phyloP scores from a whole-genome alignment of 1,140 invertebrate species.

The Leptinotarsa undecemlineata region DNA sequence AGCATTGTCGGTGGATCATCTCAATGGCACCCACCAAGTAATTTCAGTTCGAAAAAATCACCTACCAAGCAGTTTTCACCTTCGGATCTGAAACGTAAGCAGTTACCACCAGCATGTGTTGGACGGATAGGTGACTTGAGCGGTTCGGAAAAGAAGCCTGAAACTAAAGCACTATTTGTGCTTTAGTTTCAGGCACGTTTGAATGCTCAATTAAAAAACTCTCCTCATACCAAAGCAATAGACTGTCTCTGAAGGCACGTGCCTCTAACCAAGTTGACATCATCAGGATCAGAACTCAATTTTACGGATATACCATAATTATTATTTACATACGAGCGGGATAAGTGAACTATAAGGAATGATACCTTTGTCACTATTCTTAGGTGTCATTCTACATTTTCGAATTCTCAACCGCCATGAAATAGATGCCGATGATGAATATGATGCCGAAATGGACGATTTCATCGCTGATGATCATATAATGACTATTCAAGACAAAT shows the following conservation, averaged over 20 bases:
- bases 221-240: too few species aligned
- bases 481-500: constrained; percentile 79
- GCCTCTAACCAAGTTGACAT: too few species aligned
- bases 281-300: too few species aligned
- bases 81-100: constrained; percentile 53
- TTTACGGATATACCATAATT: too few species aligned
- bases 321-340: too few species aligned
- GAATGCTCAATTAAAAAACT: too few species aligned
- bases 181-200: not conserved
- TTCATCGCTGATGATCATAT: constrained; percentile 84
- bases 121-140: constrained; percentile 48
- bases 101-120: constrained; percentile 57
- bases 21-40: constrained; percentile 24
- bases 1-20: constrained; percentile 25
- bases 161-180: not conserved
- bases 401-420: constrained; percentile 59
- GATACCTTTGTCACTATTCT: too few species aligned
- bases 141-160: constrained; percentile 38
- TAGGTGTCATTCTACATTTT: too few species aligned
- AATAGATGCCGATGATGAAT: constrained; percentile 73
- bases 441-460: constrained; percentile 89
- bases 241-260: too few species aligned
- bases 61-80: constrained; percentile 55
- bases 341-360: not conserved
- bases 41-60: not conserved